Evolutionary conservation across 1,140 invertebrate species (phyloP), one percentile per base, ranked within the genome.

Genomic region (Drosophila repletoides): DNA sequence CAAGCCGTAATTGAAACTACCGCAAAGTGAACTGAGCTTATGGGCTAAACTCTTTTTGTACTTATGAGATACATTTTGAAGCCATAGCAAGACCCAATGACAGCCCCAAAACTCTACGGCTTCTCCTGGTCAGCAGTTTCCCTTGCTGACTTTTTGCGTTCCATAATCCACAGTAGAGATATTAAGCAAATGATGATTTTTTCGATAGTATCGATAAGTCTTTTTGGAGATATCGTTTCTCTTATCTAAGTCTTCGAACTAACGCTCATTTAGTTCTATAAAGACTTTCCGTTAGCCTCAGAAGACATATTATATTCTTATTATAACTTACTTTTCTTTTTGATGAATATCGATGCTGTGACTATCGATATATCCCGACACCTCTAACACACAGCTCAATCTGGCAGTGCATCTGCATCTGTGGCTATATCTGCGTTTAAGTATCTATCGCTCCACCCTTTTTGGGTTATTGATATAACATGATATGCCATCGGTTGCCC

Each of bases 381-480:
- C n/a, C 29, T 7, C 17, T 3, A 4, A 6, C 3, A 28, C 46
- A 68, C 70, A 70, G 63, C 74, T 73, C 72, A 74, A 58, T 74
- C 49, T 46, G 24, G n/a, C 26, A 28, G 5, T 28, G 10, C 19
- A 31, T 45, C 41, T 48, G 3, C 21, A 45, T 52, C 29, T 43
- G 10, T 24, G 17, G 5, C 43, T 60, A 15, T 60, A 21, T 56
- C 24, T 66, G 10, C 52, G 15, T 41, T 12, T 60, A 15, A 24
- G 29, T 45, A 64, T 26, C 53, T 60, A 52, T 48, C 65, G 87
- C 77, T 89, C 81, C 87, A 88, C 87, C 87, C 87, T 80, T 89
- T 89, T 88, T 83, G 67, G 81, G 77, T 89, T 88, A 88, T 89
- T 89, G 87, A 89, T 88, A 89, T 87, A 88, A 84, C 81, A 75